These are phyloP conservation scores for Phytoseiulus persimilis DNA, from an alignment of 2,888 invertebrate genomes.

Conservation along the genomic window DNA sequence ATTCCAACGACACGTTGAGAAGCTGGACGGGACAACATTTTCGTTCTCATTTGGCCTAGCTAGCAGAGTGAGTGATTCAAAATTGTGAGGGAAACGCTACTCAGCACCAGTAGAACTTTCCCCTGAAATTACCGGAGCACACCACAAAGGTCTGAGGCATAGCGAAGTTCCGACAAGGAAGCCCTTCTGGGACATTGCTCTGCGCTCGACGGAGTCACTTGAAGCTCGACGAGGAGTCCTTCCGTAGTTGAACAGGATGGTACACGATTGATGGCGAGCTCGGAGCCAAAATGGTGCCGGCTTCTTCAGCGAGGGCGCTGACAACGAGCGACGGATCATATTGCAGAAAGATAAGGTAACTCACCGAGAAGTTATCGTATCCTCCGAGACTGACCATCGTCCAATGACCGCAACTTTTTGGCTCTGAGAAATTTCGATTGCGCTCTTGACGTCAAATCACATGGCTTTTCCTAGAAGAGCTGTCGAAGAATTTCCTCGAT, in stretches of 20 bases:
- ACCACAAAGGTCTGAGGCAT: background rate
- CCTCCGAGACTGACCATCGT: conserved; percentile 17
- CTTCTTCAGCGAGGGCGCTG: background rate
- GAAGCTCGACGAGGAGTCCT: too few relatives aligned
- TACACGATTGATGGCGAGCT: background rate
- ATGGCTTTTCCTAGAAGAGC: background rate
- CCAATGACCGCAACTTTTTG: background rate
- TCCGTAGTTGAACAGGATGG: background rate
- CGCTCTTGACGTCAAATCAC: background rate
- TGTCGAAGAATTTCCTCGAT: too few relatives aligned
- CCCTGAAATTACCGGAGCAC: background rate
- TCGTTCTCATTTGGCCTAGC: too few relatives aligned
- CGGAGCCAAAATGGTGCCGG: background rate
- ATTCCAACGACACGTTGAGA: too few relatives aligned
- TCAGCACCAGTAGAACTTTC: background rate
- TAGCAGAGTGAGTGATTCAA: background rate
- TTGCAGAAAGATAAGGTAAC: background rate
- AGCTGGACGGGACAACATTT: too few relatives aligned
- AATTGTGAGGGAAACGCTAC: background rate
- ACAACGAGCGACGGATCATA: background rate
- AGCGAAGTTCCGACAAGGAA: background rate
- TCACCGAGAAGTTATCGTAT: conserved; percentile 37
- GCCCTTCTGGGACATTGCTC: background rate
- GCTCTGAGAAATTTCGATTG: background rate
- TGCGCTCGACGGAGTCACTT: too few relatives aligned